A percentile compares a stretch with the other conserved stretches of the same genome.
Conservation (phyloP, 2,888 invertebrate genomes). For the Megalurothrips usitatus region DNA sequence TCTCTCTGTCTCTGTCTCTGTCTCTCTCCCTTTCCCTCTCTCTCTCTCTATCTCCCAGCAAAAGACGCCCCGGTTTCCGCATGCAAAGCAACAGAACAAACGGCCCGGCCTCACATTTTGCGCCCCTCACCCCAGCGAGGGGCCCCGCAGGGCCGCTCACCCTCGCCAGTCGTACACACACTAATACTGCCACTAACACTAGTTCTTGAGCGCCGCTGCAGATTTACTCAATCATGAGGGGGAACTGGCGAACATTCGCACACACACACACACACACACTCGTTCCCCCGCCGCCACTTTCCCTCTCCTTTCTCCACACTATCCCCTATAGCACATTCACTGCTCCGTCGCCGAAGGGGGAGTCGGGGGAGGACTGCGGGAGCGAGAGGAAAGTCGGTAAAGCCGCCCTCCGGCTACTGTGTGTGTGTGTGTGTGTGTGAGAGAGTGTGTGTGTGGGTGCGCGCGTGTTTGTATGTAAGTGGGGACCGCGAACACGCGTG, state of each 20-base stretch:
- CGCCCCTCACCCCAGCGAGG: too few species aligned
- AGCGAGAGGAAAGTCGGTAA: not conserved
- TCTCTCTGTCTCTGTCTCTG: too few species aligned
- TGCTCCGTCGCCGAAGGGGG: not conserved
- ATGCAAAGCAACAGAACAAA: too few species aligned
- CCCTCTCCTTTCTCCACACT: not conserved
- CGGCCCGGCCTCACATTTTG: too few species aligned
- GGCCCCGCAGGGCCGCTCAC: not conserved
- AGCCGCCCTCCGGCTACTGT: not conserved
- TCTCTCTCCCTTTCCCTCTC: too few species aligned
- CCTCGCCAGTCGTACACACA: not conserved
- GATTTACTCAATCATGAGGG: constrained; percentile 24
- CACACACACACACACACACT: not conserved
- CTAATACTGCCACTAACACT: constrained; percentile 15
- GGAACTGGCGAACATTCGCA: not conserved
- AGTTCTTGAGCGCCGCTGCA: constrained; percentile 10
- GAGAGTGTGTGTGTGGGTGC: not conserved
- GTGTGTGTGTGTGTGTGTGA: not conserved
- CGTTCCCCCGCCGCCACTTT: not conserved
- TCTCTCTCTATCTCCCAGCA: too few species aligned
- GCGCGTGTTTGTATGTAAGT: not conserved
- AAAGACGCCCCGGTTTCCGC: too few species aligned
- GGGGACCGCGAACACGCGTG: too few species aligned
- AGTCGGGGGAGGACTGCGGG: not conserved
- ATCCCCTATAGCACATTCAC: not conserved